Base-by-base conservation (phyloP, 2,888 invertebrate species). In the Linnaemya tessellans region DNA sequence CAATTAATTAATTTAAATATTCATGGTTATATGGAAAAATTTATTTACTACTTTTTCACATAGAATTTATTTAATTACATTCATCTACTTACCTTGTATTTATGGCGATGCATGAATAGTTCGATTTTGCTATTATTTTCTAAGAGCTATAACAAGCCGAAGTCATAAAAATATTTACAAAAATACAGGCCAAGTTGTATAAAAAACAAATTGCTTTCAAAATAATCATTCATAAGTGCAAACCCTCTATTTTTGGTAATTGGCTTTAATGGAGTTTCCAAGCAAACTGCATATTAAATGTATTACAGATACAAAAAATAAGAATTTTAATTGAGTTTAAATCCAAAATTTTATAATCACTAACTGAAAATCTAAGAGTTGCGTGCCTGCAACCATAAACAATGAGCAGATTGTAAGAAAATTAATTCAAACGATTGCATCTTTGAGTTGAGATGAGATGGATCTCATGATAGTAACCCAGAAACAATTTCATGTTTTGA, bases 391-490 rank as follows among this genome's bases (percentile, higher is more conserved):
- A 67, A 43, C 35, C 7, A 35, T 54, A 67, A 64, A 64, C 71
- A 71, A 56, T 18, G 46, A 64, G 56, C 56, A 22, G 25, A 71
- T 64, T 56, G 20, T 43, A 73, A 41, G 9, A 56, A 56, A 73
- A 64, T 43, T 73, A 58, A 83, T 82, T 70, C 35, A 68, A 56
- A 64, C 56, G 54, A 38, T 80, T 71, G 71, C 80, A 56, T 80
- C 65, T 65, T 49, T 25, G 18, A 25, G 60, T 8, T 51, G 38
- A 49, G 49, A 80, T 65, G 46, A 71, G 75, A 68, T 79, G 43
- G n/a, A 81, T 81, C 81, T 81, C 78, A 85, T 79, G 81, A 85
- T 81, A 85, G 81, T 81, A 81, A 85, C 81, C 81, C 84, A 85
- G 79, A 85, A 81, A 85, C 81, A 85, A 85, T 79, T 85, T 85